phyloP scores from a whole-genome alignment of 2,888 invertebrate genomes.

The Idaea dimidiata region DNA sequence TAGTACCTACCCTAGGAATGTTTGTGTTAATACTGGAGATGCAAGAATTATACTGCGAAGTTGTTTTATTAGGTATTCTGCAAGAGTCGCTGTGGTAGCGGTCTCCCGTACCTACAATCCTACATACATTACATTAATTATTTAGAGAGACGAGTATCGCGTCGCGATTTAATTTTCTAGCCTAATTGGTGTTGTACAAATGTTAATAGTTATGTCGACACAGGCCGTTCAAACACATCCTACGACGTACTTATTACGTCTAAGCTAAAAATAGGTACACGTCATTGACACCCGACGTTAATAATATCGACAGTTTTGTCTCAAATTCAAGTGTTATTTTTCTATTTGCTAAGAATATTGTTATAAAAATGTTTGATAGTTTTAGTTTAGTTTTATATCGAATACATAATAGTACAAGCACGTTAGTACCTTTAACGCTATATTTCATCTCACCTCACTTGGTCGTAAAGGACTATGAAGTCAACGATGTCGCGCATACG shows the following conservation, averaged over 20 bases:
- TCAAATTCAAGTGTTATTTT: too few species aligned
- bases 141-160: constrained; percentile 37
- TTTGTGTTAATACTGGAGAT: not conserved
- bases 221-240: constrained; percentile 2
- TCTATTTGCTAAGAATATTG: too few species aligned
- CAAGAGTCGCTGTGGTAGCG: constrained; percentile 42
- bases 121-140: constrained; percentile 56
- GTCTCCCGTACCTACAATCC: constrained; percentile 47
- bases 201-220: constrained; percentile 36
- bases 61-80: constrained; percentile 47
- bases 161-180: constrained; percentile 42
- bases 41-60: constrained; percentile 8
- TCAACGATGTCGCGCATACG: too few species aligned
- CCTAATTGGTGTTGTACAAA: constrained; percentile 43
- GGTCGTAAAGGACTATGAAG: too few species aligned
- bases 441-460: too few species aligned
- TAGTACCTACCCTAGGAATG: too few species aligned
- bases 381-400: too few species aligned
- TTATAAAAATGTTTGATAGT: too few species aligned
- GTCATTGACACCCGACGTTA: too few species aligned
- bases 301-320: too few species aligned
- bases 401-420: too few species aligned
- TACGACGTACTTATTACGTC: not conserved
- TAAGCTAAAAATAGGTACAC: not conserved
- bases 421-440: too few species aligned